phyloP scores from a whole-genome alignment of 2,797 vertebrate species.

The Ptychadena robeensis region DNA sequence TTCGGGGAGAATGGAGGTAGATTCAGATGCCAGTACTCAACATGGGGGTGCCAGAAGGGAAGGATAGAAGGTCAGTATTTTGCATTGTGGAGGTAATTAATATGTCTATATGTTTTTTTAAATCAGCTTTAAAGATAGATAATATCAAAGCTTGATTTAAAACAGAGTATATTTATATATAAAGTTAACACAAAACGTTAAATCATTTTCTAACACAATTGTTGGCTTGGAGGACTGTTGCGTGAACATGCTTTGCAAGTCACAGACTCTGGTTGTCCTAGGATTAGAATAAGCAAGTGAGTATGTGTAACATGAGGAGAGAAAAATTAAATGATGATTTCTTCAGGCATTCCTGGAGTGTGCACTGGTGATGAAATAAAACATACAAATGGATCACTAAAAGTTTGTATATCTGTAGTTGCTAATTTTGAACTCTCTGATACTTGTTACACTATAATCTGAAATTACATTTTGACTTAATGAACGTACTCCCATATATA shows the following conservation, averaged over 20 bases:
- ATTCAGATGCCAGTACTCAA: too few species aligned
- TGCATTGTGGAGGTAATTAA: too few species aligned
- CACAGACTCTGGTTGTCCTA: neutral
- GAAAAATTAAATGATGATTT: neutral
- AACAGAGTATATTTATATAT: neutral
- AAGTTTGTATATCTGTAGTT: neutral
- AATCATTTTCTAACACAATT: neutral
- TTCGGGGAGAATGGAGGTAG: too few species aligned
- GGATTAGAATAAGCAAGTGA: neutral
- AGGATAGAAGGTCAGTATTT: too few species aligned
- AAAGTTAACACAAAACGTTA: neutral
- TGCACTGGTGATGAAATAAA: neutral
- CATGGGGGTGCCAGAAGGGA: too few species aligned
- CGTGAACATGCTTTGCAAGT: neutral
- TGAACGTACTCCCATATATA: slow-evolving; percentile 5
- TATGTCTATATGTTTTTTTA: too few species aligned
- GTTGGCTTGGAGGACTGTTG: neutral
- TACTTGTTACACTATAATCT: neutral
- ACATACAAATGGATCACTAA: neutral
- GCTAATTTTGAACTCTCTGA: neutral
- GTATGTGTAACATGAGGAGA: neutral
- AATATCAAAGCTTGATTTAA: neutral
- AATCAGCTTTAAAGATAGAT: neutral
- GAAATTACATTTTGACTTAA: slow-evolving; percentile 3
- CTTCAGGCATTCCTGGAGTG: neutral